Evolutionary conservation across 2,113 vertebrate genomes (phyloP).

Genomic region (Menura novaehollandiae): DNA sequence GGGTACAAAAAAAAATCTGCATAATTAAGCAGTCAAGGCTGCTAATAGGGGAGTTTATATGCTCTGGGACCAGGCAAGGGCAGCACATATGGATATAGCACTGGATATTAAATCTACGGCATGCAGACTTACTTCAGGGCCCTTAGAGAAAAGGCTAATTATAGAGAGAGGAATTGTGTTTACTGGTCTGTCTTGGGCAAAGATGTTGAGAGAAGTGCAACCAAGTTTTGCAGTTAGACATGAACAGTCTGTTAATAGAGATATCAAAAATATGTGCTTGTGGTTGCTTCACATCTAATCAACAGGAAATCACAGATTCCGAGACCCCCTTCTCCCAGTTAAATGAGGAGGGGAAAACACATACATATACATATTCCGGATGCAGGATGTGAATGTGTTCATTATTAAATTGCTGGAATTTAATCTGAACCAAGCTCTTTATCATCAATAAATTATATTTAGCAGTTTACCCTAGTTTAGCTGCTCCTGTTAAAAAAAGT

Average conservation of each 20-base stretch:
- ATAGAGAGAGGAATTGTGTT: constrained; percentile 89
- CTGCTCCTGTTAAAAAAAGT: constrained; percentile 64
- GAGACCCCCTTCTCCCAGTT: constrained; percentile 32
- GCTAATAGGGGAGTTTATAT: constrained; percentile 90
- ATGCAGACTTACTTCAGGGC: constrained; percentile 81
- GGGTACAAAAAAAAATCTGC: constrained; percentile 87
- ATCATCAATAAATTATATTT: constrained; percentile 68
- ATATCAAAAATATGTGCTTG: constrained; percentile 76
- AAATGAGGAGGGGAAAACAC: constrained; percentile 43
- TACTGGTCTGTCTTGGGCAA: constrained; percentile 88
- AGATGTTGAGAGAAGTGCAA: constrained; percentile 81
- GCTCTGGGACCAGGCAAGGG: constrained; percentile 86
- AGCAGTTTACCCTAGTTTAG: constrained; percentile 60
- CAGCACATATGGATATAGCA: constrained; percentile 87
- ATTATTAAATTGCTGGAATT: constrained; percentile 69
- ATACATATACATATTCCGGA: constrained; percentile 53
- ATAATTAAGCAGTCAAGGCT: constrained; percentile 90
- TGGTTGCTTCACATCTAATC: constrained; percentile 70
- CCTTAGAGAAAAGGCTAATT: constrained; percentile 88
- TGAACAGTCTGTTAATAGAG: constrained; percentile 82
- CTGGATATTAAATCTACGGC: constrained; percentile 88
- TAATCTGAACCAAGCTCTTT: constrained; percentile 61
- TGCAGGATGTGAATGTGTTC: constrained; percentile 53
- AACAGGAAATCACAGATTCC: constrained; percentile 70
- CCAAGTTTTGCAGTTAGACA: constrained; percentile 81